Percentiles rank a stretch among this genome's conserved stretches.
These are phyloP conservation scores for Calameuta filiformis DNA, from an alignment of 2,888 invertebrate genomes.

Conservation along the genomic window DNA sequence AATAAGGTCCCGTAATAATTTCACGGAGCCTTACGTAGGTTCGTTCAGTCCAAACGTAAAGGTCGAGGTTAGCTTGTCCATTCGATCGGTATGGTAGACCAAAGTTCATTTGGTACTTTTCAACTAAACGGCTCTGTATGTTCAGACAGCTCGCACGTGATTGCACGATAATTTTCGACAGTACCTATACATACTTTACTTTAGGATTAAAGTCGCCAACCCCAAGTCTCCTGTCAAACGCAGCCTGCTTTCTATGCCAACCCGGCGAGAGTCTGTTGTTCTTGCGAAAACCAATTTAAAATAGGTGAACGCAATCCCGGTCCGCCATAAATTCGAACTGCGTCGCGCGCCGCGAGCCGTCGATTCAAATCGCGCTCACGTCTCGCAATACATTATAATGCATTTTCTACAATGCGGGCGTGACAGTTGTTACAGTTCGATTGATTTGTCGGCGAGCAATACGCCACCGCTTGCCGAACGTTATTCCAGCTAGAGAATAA, in stretches of 20 bases:
- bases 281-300: slow-evolving; percentile 39
- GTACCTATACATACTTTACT: not conserved
- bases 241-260: not conserved
- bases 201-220: not conserved
- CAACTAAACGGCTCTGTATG: not conserved
- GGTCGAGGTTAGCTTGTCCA: not conserved
- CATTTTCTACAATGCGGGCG: slow-evolving; percentile 44
- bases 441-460: slow-evolving; percentile 44
- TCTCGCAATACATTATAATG: slow-evolving; percentile 52
- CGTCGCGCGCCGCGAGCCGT: slow-evolving; percentile 20
- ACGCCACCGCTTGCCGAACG: not conserved
- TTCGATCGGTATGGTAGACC: not conserved
- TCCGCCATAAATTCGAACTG: slow-evolving; percentile 41
- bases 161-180: not conserved
- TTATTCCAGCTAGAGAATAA: slow-evolving; percentile 23
- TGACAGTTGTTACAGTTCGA: slow-evolving; percentile 49
- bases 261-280: slow-evolving; percentile 18
- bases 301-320: slow-evolving; percentile 32
- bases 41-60: too few species aligned
- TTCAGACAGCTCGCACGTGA: not conserved
- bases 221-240: not conserved
- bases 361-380: slow-evolving; percentile 50
- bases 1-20: not conserved
- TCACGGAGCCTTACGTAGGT: too few species aligned
- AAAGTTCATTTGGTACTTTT: not conserved